Evolutionary conservation across 2,888 invertebrate species (phyloP).

Genomic region (Palloptera scutellata): DNA sequence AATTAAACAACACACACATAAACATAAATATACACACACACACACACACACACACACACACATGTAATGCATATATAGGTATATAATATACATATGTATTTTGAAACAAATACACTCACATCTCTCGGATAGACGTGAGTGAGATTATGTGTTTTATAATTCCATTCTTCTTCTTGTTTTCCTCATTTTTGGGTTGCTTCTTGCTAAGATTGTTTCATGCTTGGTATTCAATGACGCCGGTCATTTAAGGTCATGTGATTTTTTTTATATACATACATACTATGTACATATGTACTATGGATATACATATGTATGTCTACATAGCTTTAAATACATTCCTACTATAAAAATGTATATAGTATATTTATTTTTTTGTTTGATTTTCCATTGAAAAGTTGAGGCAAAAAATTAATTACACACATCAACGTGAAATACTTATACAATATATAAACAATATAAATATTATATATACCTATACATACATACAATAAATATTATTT

Average conservation of each 20-base stretch:
- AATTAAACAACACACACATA: no score
- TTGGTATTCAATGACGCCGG: neutral
- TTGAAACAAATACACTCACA: no score
- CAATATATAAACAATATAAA: neutral
- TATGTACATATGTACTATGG: neutral
- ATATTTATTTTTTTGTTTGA: no score
- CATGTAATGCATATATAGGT: no score
- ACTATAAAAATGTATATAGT: neutral
- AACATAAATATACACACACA: no score
- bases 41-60: no score
- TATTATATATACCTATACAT: neutral
- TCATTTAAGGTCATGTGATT: neutral
- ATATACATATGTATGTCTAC: constrained; percentile 10
- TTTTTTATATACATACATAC: neutral
- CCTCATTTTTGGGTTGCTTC: neutral
- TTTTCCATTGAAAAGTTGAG: no score
- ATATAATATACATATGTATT: no score
- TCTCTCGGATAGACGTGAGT: no score
- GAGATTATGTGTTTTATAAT: no score
- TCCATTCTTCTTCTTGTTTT: neutral
- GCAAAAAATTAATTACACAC: no score
- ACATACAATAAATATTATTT: neutral
- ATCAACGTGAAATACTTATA: no score
- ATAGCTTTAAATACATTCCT: neutral
- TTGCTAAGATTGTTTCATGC: neutral